Base-by-base conservation (phyloP, 2,888 invertebrate genomes). In the Tiliacea aurago region DNA sequence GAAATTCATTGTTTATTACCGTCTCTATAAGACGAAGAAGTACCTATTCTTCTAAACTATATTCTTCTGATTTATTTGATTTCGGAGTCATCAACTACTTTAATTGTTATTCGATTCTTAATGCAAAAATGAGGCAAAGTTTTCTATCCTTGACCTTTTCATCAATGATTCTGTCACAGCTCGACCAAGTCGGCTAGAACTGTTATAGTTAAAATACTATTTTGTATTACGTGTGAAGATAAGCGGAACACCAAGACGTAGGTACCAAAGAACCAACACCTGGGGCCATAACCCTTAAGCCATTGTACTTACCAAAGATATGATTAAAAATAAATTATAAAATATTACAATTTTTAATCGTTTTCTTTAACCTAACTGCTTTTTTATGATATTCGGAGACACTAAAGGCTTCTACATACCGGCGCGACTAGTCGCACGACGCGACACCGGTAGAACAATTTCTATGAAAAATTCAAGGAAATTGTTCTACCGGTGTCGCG, bases 281-380 rank as follows among this genome's bases (percentile, higher is more conserved):
- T 83, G 94, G 94, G 95, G 92, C 92, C 93, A 94, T 85, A 89
- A 89, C 93, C 93, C 93, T 85, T 81, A 91, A 91, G 93, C 94
- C 94, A 94, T 94, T 95, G 94, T 94, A 95, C 94, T 94, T 95
- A 96, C 96, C 96, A 96, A 96, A 96, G 95, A 95, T 95, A 94
- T 91, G 90, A 90, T 79, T 84, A 84, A 90, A 91, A 90, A 89
- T 91, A 90, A 93, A 92, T 87, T 89, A 84, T 84, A 88, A 93
- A 92, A 92, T 90, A 89, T 91, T 92, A 82, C 78, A 86, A 89
- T 84, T 13, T 78, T 75, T 45, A 1, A 47, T 73, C 33, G 53
- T 81, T 82, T 86, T 80, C 85, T 89, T 89, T 67, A 78, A 76
- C 58, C 18, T 15, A 62, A 3, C 18, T 33, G 7, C 66, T 20